Evolutionary conservation across 1,140 invertebrate species (phyloP).

Genomic region (Asobara japonica): DNA sequence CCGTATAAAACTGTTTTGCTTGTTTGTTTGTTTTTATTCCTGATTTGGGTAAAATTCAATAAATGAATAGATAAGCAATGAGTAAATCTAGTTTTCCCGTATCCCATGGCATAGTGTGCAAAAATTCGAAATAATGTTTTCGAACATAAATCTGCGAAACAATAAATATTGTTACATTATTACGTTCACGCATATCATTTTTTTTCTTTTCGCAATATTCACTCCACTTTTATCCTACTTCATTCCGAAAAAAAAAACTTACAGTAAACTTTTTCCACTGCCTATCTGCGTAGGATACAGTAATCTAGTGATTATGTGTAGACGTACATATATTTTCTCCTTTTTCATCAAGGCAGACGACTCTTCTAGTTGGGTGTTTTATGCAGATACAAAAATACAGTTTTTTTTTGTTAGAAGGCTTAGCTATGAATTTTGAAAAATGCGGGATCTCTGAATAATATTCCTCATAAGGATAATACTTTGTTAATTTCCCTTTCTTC

Average conservation of each 20-base stretch:
- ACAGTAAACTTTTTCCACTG: constrained; percentile 43
- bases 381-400: too few species aligned
- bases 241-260: not conserved
- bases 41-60: too few species aligned
- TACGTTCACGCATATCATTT: not conserved
- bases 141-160: not conserved
- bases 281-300: constrained; percentile 54
- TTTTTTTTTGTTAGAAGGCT: too few species aligned
- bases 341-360: constrained; percentile 39
- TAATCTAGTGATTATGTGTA: constrained; percentile 65
- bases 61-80: constrained; percentile 48
- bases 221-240: not conserved
- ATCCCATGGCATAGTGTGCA: constrained; percentile 19
- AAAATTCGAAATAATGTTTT: not conserved
- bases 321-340: constrained; percentile 38
- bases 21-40: constrained; percentile 39
- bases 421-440: too few species aligned
- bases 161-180: constrained; percentile 34
- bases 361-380: constrained; percentile 34
- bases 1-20: constrained; percentile 32
- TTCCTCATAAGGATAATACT: too few species aligned
- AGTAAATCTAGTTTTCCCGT: constrained; percentile 38
- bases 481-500: too few species aligned
- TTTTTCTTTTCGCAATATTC: not conserved
- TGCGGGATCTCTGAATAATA: too few species aligned